Conservation (phyloP, 2,113 vertebrate species). For the Nannospalax galili region DNA sequence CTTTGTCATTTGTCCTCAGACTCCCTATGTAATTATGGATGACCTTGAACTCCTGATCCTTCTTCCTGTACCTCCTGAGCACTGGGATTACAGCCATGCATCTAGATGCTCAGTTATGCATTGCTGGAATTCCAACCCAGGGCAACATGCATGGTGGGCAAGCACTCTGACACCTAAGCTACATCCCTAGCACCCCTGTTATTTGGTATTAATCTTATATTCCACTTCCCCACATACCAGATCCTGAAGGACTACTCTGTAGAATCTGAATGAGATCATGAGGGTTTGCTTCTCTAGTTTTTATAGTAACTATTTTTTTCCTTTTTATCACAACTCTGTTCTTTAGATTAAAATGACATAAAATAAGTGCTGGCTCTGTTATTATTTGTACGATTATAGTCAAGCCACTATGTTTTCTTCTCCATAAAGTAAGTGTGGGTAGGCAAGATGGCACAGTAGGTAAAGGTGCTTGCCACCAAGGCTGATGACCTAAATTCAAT, state of each 20-base stretch:
- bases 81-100: background rate
- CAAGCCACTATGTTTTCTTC: conserved; percentile 14
- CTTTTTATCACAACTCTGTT: background rate
- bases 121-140: background rate
- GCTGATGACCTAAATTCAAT: background rate
- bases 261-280: background rate
- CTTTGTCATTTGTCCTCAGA: background rate
- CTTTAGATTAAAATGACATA: background rate
- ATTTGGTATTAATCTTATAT: background rate
- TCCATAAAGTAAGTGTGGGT: background rate
- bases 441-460: background rate
- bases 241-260: background rate
- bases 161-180: background rate
- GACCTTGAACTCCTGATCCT: background rate
- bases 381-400: background rate
- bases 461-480: background rate
- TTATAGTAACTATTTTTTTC: background rate
- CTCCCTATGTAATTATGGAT: background rate
- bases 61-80: background rate
- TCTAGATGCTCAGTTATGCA: background rate
- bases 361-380: background rate
- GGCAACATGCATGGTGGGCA: background rate
- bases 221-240: background rate
- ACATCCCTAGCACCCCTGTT: background rate
- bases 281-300: background rate